Percentiles rank a stretch among this genome's conserved stretches.
phyloP scores from a whole-genome alignment of 2,888 invertebrate genomes.

The Pachycephus smyrnensis region DNA sequence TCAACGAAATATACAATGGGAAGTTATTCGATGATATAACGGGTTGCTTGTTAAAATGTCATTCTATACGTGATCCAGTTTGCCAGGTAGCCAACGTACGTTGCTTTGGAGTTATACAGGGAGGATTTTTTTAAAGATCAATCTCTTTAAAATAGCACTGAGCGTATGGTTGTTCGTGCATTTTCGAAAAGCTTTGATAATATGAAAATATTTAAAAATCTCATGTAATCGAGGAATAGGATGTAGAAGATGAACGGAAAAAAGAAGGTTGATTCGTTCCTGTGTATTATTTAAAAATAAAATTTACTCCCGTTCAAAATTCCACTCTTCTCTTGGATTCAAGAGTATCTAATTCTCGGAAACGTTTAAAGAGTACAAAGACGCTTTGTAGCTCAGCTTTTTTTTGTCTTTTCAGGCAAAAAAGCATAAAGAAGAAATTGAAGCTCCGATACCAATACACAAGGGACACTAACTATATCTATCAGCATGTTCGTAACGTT shows the following conservation, averaged over 20 bases:
- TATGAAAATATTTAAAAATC: not conserved
- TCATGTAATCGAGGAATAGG: no score
- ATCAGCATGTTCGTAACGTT: not conserved
- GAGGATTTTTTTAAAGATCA: not conserved
- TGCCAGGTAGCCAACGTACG: not conserved
- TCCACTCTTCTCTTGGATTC: not conserved
- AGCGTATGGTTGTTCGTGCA: not conserved
- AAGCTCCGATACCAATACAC: no score
- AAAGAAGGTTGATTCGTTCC: not conserved
- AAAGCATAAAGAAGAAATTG: no score
- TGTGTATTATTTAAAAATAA: not conserved
- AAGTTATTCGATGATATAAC: no score
- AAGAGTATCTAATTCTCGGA: not conserved
- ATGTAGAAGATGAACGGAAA: no score
- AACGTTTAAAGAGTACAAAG: not conserved
- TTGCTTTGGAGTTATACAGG: not conserved
- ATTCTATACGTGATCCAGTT: not conserved
- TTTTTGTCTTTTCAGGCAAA: not conserved
- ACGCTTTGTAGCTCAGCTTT: not conserved
- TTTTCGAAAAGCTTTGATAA: not conserved
- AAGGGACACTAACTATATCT: no score
- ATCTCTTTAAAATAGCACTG: not conserved
- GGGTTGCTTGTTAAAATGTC: not conserved
- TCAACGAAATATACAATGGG: no score
- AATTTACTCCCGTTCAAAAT: not conserved